Percentiles rank a stretch among this genome's conserved stretches.
phyloP scores from a whole-genome alignment of 2,888 invertebrate species.

The Matsumyia berberina region DNA sequence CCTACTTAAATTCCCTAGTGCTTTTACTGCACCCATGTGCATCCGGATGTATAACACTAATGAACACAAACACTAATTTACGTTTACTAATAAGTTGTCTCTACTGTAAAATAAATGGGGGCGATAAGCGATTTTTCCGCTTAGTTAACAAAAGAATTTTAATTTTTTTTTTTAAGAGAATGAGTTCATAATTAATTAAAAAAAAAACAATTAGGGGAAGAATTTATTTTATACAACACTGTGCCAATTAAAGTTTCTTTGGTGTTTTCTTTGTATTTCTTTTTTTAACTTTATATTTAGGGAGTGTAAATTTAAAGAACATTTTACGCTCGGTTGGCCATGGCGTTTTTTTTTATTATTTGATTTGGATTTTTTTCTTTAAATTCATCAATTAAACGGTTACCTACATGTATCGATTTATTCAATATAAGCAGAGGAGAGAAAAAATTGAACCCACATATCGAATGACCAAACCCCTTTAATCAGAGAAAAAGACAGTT shows the following conservation, averaged over 20 bases:
- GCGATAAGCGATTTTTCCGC: conserved; percentile 72
- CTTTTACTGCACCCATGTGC: conserved; percentile 72
- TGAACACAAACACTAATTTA: conserved; percentile 54
- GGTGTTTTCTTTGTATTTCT: background rate
- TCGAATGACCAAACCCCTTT: no score
- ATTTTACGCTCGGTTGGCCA: background rate
- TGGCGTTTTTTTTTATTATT: no score
- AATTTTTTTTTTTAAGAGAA: conserved; percentile 15
- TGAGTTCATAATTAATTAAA: conserved; percentile 39
- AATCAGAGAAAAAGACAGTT: no score
- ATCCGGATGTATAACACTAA: conserved; percentile 73
- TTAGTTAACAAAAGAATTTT: conserved; percentile 51
- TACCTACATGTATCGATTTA: no score
- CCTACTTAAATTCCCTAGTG: conserved; percentile 31
- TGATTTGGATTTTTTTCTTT: no score
- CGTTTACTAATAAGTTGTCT: conserved; percentile 67
- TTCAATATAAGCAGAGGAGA: no score
- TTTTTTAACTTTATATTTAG: background rate
- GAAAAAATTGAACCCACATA: no score
- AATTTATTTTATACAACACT: conserved; percentile 2
- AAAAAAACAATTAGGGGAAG: conserved; percentile 1
- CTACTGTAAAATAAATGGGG: conserved; percentile 59
- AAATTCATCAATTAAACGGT: no score
- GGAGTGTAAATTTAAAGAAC: background rate
- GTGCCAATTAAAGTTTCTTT: conserved; percentile 3